A percentile compares a stretch with the other conserved stretches of the same genome.
phyloP scores from a whole-genome alignment of 2,797 vertebrate genomes.

The Diglossa cyanea region DNA sequence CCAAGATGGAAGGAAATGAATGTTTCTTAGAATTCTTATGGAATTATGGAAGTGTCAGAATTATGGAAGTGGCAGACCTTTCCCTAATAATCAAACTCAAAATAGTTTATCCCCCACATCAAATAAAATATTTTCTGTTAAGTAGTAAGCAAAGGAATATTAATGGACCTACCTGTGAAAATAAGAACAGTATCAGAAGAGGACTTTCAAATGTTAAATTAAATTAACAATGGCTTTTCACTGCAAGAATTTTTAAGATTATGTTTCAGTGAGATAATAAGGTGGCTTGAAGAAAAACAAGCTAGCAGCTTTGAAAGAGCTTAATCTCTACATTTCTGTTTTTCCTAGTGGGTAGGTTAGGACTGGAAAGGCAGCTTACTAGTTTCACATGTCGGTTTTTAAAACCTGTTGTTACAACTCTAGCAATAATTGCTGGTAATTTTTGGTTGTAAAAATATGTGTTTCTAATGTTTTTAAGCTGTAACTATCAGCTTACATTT shows the following conservation, averaged over 20 bases:
- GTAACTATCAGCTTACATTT: neutral
- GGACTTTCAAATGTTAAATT: neutral
- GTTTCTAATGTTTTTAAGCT: constrained; percentile 13
- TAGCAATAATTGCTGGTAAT: neutral
- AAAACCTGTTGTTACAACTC: constrained; percentile 5
- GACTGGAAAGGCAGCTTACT: neutral
- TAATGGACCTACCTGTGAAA: neutral
- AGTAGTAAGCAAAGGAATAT: neutral
- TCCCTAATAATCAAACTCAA: neutral
- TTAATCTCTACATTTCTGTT: constrained; percentile 1
- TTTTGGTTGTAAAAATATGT: neutral
- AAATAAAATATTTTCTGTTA: neutral
- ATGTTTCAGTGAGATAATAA: neutral
- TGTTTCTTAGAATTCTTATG: neutral
- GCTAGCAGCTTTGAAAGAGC: neutral
- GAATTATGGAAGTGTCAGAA: neutral
- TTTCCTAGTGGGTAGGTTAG: neutral
- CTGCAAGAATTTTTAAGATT: neutral
- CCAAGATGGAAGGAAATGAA: neutral
- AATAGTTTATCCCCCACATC: neutral
- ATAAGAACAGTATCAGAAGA: neutral
- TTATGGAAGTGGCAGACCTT: neutral
- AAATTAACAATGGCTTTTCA: neutral
- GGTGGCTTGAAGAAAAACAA: neutral
- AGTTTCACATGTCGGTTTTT: neutral